Percentiles rank a stretch among this genome's conserved stretches.
phyloP scores from a whole-genome alignment of 2,888 invertebrate species.

The Andrena bicolor region DNA sequence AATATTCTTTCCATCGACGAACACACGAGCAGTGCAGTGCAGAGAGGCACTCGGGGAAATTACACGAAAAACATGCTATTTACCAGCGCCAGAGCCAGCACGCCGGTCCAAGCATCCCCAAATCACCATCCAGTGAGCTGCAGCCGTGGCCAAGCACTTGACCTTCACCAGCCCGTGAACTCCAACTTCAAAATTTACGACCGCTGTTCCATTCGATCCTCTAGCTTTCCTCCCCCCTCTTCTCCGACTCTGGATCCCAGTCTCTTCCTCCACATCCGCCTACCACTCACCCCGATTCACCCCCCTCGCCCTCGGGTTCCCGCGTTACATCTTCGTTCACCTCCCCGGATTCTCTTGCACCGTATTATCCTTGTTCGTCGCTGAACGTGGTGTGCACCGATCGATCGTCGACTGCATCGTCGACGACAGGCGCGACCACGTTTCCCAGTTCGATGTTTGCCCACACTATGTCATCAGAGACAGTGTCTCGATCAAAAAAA shows the following conservation, averaged over 20 bases:
- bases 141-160: conserved; percentile 59
- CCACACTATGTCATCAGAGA: conserved; percentile 18
- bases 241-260: neutral
- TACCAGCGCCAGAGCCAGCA: neutral
- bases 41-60: conserved; percentile 36
- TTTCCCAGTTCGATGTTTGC: conserved; percentile 45
- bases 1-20: neutral
- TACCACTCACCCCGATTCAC: neutral
- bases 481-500: conserved; percentile 3
- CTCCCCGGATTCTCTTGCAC: neutral
- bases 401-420: conserved; percentile 67
- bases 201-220: conserved; percentile 17
- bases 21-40: conserved; percentile 6
- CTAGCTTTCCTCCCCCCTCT: conserved; percentile 5
- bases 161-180: conserved; percentile 70
- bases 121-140: conserved; percentile 6
- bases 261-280: neutral
- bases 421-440: conserved; percentile 45
- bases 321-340: conserved; percentile 21
- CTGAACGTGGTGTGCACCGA: conserved; percentile 45
- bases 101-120: conserved; percentile 6
- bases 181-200: conserved; percentile 62
- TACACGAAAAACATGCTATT: conserved; percentile 21
- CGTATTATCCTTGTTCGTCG: conserved; percentile 43
- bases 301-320: neutral